phyloP scores from a whole-genome alignment of 2,797 vertebrate species.

The Agapornis canus region DNA sequence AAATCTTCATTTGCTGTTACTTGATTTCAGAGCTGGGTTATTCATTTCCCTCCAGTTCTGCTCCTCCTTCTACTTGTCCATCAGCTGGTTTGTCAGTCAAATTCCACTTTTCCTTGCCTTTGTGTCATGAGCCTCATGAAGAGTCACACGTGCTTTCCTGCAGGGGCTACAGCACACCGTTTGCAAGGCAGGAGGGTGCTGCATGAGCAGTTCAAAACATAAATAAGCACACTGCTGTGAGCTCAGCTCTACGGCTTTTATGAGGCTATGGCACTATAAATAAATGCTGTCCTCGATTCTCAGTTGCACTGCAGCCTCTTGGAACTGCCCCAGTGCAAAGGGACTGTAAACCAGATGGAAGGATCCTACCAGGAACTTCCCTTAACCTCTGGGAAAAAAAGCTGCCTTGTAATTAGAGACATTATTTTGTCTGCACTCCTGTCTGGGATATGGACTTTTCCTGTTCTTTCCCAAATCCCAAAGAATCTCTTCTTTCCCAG shows the following conservation, averaged over 20 bases:
- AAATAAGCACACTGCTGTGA: conserved; percentile 56
- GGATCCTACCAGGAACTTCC: conserved; percentile 27
- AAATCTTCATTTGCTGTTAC: background rate
- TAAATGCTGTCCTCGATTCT: conserved; percentile 52
- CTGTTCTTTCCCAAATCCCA: background rate
- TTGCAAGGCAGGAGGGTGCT: background rate
- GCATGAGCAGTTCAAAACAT: conserved; percentile 43
- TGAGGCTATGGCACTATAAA: conserved; percentile 57
- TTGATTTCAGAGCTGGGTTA: conserved; percentile 5
- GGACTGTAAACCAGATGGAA: conserved; percentile 37
- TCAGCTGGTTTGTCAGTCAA: conserved; percentile 10
- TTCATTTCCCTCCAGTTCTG: conserved; percentile 9
- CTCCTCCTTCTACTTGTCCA: conserved; percentile 13
- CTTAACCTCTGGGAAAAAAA: background rate
- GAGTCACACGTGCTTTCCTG: background rate
- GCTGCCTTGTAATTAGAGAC: background rate
- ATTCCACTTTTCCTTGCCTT: background rate
- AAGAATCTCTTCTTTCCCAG: background rate
- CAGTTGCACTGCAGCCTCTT: conserved; percentile 39
- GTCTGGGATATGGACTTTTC: background rate
- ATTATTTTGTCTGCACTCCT: conserved; percentile 28
- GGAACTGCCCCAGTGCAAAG: background rate
- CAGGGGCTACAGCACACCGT: background rate
- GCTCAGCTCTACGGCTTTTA: conserved; percentile 32
- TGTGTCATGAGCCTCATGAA: background rate